These are phyloP conservation scores for Neodiprion fabricii DNA, from an alignment of 1,140 invertebrate genomes.

Conservation along the genomic window DNA sequence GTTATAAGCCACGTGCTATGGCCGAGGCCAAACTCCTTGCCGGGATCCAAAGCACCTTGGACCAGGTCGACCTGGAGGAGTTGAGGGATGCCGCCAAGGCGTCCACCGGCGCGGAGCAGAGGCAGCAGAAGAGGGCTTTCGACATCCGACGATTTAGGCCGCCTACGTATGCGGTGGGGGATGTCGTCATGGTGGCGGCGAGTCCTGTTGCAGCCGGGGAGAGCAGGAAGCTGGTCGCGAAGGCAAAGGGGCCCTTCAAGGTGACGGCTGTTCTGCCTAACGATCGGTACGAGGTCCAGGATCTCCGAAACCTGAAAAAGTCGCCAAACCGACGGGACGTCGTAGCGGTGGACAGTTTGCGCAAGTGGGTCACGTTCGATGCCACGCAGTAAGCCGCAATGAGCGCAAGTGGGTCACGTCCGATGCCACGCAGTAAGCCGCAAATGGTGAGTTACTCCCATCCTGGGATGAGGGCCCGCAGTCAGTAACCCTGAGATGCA, in stretches of 20 bases:
- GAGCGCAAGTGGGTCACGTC: too few species aligned
- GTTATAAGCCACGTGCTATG: constrained; percentile 29
- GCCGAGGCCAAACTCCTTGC: constrained; percentile 27
- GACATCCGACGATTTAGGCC: constrained; percentile 23
- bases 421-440: too few species aligned
- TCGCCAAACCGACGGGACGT: too few species aligned
- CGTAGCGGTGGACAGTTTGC: too few species aligned
- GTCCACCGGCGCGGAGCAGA: constrained; percentile 18
- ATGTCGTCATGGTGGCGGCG: constrained; percentile 31
- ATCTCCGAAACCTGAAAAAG: constrained; percentile 17
- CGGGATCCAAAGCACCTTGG: constrained; percentile 29
- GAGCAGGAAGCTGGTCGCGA: constrained; percentile 31
- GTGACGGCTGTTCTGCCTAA: constrained; percentile 38
- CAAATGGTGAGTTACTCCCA: too few species aligned
- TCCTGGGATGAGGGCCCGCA: too few species aligned
- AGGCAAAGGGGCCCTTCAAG: constrained; percentile 38
- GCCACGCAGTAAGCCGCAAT: too few species aligned
- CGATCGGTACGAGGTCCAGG: constrained; percentile 41
- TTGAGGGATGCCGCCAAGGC: constrained; percentile 16
- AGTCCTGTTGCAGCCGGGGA: constrained; percentile 23
- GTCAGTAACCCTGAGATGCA: too few species aligned
- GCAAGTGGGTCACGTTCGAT: too few species aligned
- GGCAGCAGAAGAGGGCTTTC: constrained; percentile 20
- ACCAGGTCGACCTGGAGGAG: constrained; percentile 24
- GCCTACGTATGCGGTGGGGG: constrained; percentile 22